Evolutionary conservation across 1,140 invertebrate genomes (phyloP).

Genomic region (Zaprionus camerounensis): DNA sequence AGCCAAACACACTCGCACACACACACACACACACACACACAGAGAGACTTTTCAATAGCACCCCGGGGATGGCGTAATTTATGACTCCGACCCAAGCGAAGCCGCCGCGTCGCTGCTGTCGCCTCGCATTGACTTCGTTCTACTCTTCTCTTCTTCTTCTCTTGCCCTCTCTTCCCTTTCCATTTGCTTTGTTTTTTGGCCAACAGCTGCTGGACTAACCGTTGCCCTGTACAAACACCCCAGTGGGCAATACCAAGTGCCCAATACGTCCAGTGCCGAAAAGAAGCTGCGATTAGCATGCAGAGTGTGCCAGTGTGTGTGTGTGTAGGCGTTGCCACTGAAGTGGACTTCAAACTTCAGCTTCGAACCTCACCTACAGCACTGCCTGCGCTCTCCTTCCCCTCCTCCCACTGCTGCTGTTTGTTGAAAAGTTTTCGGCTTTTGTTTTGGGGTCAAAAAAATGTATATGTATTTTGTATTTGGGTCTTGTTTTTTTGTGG

Average conservation of each 20-base stretch:
- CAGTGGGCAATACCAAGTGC: neutral
- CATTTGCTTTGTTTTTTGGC: constrained; percentile 1
- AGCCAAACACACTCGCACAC: constrained; percentile 23
- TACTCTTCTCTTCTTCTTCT: constrained; percentile 9
- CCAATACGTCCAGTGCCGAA: constrained; percentile 6
- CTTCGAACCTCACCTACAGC: neutral
- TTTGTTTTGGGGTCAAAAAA: constrained; percentile 75
- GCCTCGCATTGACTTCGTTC: constrained; percentile 70
- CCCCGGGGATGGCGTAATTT: constrained; percentile 79
- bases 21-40: constrained; percentile 13
- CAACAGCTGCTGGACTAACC: constrained; percentile 25
- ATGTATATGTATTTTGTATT: constrained; percentile 35
- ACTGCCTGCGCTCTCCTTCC: neutral
- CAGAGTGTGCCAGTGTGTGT: neutral
- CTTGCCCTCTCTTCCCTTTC: constrained; percentile 12
- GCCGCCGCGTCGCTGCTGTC: constrained; percentile 13
- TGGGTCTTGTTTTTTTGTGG: constrained; percentile 56
- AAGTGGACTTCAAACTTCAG: constrained; percentile 56
- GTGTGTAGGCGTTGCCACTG: constrained; percentile 55
- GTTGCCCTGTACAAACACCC: neutral
- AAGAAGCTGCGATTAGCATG: constrained; percentile 51
- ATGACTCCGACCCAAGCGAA: constrained; percentile 74
- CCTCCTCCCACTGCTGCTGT: constrained; percentile 1
- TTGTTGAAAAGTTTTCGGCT: constrained; percentile 68
- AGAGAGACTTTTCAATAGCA: constrained; percentile 71